phyloP scores from a whole-genome alignment of 2,888 invertebrate species.

The Oscheius sp. region DNA sequence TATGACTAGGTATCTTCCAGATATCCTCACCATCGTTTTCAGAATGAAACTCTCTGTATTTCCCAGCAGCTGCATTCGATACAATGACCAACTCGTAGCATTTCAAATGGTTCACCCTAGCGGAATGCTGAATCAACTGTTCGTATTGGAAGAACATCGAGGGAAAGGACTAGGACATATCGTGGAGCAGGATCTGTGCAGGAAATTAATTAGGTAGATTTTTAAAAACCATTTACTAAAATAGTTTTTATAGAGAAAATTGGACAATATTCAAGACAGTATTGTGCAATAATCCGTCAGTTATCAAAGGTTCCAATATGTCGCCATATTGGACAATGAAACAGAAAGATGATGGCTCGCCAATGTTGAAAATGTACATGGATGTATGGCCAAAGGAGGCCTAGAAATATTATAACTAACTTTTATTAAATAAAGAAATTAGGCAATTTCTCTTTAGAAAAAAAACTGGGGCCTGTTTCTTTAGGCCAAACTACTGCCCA shows the following conservation, averaged over 20 bases:
- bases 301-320: background rate
- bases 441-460: too few species aligned
- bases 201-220: conserved; percentile 25
- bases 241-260: too few species aligned
- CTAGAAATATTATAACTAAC: too few species aligned
- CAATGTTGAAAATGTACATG: background rate
- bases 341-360: background rate
- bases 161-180: conserved; percentile 21
- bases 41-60: conserved; percentile 6
- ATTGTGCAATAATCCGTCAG: background rate
- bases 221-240: too few species aligned
- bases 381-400: background rate
- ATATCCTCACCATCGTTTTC: too few species aligned
- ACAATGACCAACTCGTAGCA: conserved; percentile 1
- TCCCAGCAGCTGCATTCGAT: conserved; percentile 17
- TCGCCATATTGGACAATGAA: background rate
- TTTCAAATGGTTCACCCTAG: conserved; percentile 11
- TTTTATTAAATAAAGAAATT: too few species aligned
- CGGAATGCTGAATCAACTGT: conserved; percentile 19
- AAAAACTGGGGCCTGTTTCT: too few species aligned
- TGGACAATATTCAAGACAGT: background rate
- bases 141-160: conserved; percentile 16
- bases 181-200: conserved; percentile 20
- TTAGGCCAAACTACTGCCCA: too few species aligned
- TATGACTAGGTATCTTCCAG: background rate